These are phyloP conservation scores for Cheilosia pagana DNA, from an alignment of 2,888 invertebrate genomes.

Conservation along the genomic window DNA sequence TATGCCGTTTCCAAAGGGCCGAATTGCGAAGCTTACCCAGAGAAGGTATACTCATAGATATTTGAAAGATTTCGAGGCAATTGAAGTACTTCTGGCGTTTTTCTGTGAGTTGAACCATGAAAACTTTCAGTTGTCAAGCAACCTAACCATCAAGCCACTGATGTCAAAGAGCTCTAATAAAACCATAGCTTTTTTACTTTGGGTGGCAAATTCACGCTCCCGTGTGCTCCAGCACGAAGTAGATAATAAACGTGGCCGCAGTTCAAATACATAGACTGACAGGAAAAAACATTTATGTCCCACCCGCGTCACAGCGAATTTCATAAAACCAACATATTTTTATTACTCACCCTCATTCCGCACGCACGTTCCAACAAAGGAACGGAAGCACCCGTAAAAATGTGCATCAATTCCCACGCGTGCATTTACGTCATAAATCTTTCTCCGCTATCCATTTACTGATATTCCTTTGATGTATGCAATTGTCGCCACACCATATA, in stretches of 20 bases:
- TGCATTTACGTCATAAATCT: conserved; percentile 58
- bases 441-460: not conserved
- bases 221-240: too few relatives aligned
- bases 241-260: too few relatives aligned
- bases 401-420: conserved; percentile 67
- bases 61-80: too few relatives aligned
- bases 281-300: too few relatives aligned
- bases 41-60: too few relatives aligned
- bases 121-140: not conserved
- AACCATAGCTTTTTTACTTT: too few relatives aligned
- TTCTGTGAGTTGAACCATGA: not conserved
- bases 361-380: not conserved
- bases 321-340: not conserved
- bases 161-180: too few relatives aligned
- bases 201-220: too few relatives aligned
- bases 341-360: not conserved
- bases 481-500: conserved; percentile 20
- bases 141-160: not conserved
- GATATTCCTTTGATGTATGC: conserved; percentile 27
- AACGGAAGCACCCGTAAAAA: conserved; percentile 44
- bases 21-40: too few relatives aligned
- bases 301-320: too few relatives aligned
- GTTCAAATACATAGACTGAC: too few relatives aligned
- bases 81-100: not conserved
- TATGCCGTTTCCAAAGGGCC: too few relatives aligned